A percentile compares a stretch with the other conserved stretches of the same genome.
These are phyloP conservation scores for Corydoras maculifer DNA, from an alignment of 2,113 vertebrate species.

Conservation along the genomic window DNA sequence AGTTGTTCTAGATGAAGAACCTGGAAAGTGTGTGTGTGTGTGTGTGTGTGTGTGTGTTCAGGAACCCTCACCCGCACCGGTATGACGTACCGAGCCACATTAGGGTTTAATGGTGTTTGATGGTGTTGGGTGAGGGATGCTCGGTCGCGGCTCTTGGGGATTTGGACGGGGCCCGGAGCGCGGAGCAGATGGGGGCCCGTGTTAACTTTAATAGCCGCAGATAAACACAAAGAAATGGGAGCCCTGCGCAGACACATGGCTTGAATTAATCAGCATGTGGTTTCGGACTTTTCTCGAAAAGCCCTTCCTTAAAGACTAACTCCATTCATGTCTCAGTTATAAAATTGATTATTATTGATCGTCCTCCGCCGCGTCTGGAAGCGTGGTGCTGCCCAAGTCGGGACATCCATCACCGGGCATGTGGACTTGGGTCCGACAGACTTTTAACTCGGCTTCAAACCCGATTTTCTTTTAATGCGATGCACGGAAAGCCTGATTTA, in stretches of 20 bases:
- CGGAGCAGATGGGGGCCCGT: slow-evolving; percentile 6
- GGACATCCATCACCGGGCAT: slow-evolving; percentile 11
- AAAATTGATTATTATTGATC: slow-evolving; percentile 24
- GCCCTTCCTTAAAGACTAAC: slow-evolving; percentile 16
- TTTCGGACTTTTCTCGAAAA: slow-evolving; percentile 1
- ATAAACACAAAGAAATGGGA: slow-evolving; percentile 24
- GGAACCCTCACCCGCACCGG: no score
- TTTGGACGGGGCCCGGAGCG: no score
- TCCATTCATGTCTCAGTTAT: slow-evolving; percentile 16
- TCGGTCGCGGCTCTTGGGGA: no score
- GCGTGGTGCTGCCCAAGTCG: not conserved
- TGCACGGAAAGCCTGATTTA: no score
- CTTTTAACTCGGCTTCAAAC: slow-evolving; percentile 19
- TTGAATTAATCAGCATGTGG: slow-evolving; percentile 20
- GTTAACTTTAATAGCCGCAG: slow-evolving; percentile 18
- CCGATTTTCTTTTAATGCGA: slow-evolving; percentile 3
- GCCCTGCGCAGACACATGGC: slow-evolving; percentile 14
- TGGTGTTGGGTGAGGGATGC: no score
- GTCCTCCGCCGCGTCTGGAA: slow-evolving; percentile 3
- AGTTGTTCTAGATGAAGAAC: no score
- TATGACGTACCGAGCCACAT: no score
- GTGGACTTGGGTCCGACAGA: not conserved
- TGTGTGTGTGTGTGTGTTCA: no score
- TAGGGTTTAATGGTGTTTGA: no score
- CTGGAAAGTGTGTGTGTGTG: no score